Evolutionary conservation across 2,888 invertebrate genomes (phyloP).

Genomic region (Scaptodrosophila latifasciaeformis): DNA sequence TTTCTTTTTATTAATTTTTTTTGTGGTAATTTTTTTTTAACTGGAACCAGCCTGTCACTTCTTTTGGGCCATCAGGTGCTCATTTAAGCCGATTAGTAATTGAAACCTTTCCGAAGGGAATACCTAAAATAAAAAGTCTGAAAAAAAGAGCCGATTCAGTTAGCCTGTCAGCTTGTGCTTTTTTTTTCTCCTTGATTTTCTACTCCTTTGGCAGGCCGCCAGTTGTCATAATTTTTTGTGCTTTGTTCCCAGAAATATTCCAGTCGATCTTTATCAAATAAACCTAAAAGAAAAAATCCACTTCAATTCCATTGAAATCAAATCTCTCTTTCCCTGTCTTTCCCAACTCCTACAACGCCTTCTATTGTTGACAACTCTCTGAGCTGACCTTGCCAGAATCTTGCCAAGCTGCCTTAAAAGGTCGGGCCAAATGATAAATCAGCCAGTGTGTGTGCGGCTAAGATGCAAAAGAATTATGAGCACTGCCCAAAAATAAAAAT

Average conservation of each 20-base stretch:
- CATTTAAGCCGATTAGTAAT: constrained; percentile 59
- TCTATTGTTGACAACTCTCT: constrained; percentile 52
- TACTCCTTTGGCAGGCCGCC: too few relatives aligned
- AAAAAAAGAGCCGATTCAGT: too few relatives aligned
- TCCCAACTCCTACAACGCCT: constrained; percentile 36
- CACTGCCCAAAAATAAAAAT: constrained; percentile 11
- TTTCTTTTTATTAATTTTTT: too few relatives aligned
- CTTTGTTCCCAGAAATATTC: too few relatives aligned
- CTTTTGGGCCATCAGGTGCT: constrained; percentile 48
- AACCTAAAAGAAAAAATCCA: neutral
- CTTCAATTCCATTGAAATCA: constrained; percentile 54
- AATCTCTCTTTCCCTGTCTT: too few relatives aligned
- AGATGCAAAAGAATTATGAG: constrained; percentile 7
- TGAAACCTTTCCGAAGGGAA: constrained; percentile 59
- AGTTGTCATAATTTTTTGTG: constrained; percentile 50
- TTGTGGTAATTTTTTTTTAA: too few relatives aligned
- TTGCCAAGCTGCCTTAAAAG: constrained; percentile 54
- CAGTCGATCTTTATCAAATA: constrained; percentile 50
- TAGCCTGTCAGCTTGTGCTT: too few relatives aligned
- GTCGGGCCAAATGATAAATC: constrained; percentile 54
- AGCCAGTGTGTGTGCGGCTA: constrained; percentile 26
- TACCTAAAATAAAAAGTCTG: too few relatives aligned
- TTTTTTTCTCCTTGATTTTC: too few relatives aligned
- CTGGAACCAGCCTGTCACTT: too few relatives aligned
- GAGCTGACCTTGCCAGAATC: constrained; percentile 50